Conservation (phyloP, 2,888 invertebrate species). For the Metacarcinus magister region DNA sequence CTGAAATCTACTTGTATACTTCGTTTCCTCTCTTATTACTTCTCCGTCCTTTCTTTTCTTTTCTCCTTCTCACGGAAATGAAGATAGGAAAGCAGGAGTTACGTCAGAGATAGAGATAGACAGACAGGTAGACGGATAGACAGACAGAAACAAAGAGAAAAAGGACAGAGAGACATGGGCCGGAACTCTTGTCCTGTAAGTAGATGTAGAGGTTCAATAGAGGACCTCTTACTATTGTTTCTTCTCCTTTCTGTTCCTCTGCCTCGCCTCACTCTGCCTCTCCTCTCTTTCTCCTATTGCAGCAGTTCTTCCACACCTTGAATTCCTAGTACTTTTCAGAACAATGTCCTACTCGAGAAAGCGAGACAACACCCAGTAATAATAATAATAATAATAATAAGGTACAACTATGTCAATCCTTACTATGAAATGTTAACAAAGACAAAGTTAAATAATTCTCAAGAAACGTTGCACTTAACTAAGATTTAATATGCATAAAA, state of each 20-base stretch:
- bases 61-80: background rate
- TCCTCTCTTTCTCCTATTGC: background rate
- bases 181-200: constrained; percentile 31
- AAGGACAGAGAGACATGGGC: background rate
- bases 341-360: background rate
- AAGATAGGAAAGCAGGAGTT: background rate
- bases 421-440: too few relatives aligned
- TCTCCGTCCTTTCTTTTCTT: background rate
- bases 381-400: background rate
- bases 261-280: background rate
- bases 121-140: too few relatives aligned
- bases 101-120: background rate
- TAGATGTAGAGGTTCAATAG: background rate
- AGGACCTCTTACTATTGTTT: constrained; percentile 21
- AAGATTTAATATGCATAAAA: too few relatives aligned
- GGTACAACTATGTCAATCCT: too few relatives aligned
- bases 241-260: background rate
- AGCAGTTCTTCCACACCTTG: background rate
- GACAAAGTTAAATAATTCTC: too few relatives aligned
- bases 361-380: background rate
- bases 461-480: too few relatives aligned
- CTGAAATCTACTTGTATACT: background rate
- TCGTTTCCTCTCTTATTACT: background rate
- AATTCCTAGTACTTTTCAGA: background rate
- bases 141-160: background rate